Evolutionary conservation across 2,113 vertebrate species (phyloP), one percentile per base, ranked within the genome.

Genomic region (Cromileptes altivelis): DNA sequence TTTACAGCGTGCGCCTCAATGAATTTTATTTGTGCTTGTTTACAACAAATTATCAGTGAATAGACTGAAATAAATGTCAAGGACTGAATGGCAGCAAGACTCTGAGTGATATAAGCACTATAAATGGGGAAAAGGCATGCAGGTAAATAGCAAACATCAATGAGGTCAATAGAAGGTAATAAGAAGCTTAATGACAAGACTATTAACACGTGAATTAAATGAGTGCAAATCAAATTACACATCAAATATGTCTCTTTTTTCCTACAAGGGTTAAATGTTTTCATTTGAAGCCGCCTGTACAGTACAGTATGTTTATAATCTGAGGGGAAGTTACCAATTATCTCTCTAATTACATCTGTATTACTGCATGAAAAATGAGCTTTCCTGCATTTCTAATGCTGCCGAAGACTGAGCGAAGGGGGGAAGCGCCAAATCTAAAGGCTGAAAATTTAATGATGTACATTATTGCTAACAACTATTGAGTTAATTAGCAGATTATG

Each of bases 281-380:
- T 70, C 68, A 84, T 82, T 83, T 57, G 56, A 65, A 65, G 69
- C 70, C 58, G 60, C 67, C 30, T 67, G 30, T 73, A 65, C 65
- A 70, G 81, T 78, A 61, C 49, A 73, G 60, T 72, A 17, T 67
- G 80, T 91, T 90, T 81, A 68, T 87, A 84, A 91, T 92, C 88
- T 85, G 85, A 90, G 89, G 81, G 86, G 89, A 89, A 91, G 88
- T 83, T 77, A 73, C 80, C 81, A 93, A 90, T 92, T 92, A 91
- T 90, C 88, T 87, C 85, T 88, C 84, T 92, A 90, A 93, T 94
- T 91, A 90, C 87, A 87, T 91, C 81, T 84, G 89, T 84, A 78
- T 93, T 89, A 85, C 79, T 81, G 91, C 89, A 89, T 92, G 88
- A 91, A 91, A 93, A 93, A 92, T 89, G 10, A 83, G 90, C 82